phyloP scores from a whole-genome alignment of 2,888 invertebrate species.

The Caenorhabditis doughertyi region DNA sequence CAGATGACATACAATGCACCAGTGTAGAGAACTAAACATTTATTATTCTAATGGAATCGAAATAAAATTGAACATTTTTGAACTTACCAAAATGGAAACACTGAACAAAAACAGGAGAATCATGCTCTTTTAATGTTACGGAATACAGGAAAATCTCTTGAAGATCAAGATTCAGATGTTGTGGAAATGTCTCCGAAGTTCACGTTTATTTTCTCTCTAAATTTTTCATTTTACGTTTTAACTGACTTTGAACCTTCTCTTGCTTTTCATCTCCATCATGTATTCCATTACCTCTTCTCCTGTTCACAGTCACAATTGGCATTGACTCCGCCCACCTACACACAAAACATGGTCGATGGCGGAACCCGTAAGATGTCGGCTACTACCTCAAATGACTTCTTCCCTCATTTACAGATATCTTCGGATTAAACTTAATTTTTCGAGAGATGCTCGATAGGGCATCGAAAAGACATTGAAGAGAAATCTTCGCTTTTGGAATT shows the following conservation, averaged over 20 bases:
- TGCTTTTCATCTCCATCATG: no score
- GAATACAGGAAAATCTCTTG: background rate
- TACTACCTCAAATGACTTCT: conserved; percentile 5
- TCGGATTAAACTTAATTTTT: conserved; percentile 20
- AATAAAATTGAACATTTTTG: background rate
- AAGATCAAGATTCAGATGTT: background rate
- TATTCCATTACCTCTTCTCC: no score
- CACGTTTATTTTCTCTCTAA: background rate
- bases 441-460: conserved; percentile 20
- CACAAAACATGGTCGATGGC: background rate
- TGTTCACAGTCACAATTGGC: no score
- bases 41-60: background rate
- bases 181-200: no score
- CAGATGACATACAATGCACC: conserved; percentile 37
- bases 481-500: background rate
- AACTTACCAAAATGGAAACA: conserved; percentile 28
- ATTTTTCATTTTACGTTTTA: no score
- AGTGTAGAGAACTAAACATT: conserved; percentile 22
- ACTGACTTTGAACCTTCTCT: no score
- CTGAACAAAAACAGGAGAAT: conserved; percentile 50
- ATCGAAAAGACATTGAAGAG: conserved; percentile 1
- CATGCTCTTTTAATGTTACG: conserved; percentile 2
- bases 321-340: conserved; percentile 2
- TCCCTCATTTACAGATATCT: background rate
- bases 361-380: conserved; percentile 5